Base-by-base conservation (phyloP, 2,888 invertebrate species). In the Periphyllus acericola region DNA sequence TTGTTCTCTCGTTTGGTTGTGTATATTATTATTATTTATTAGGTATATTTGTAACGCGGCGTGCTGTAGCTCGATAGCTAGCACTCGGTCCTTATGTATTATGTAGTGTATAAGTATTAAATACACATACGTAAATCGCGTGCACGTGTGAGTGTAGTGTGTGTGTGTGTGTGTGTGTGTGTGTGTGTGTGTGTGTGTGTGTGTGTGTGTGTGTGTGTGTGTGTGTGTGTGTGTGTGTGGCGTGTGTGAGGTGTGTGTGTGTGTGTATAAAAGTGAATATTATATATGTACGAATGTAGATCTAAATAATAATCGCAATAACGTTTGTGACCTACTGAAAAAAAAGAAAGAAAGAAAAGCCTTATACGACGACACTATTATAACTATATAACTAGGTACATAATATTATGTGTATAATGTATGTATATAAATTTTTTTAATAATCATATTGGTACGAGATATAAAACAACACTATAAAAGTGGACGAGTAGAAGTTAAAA, bases 251-350 rank as follows among this genome's bases (percentile, higher is more conserved):
- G n/a, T n/a, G 25, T 29, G 40, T 9, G 5, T 60, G 60, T 21
- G 60, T 60, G 60, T 21, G 6, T 21, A 60, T 21, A 21, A 21
- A 60, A 71, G 14, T 71, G 17, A 71, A 66, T 66, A 66, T 71
- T 68, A 68, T 68, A 3, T 60, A n/a, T 29, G 32, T 71, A 17
- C 17, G 29, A 14, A 36, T 83, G 34, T 83, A n/a, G 52, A 34
- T 83, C 72, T 83, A 83, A 72, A 83, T n/a, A 36, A 52, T 72
- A 36, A 4, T 83, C 55, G 72, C 52, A 66, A 83, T n/a, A n/a
- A 34, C 83, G 83, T 72, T n/a, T 36, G 83, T 72, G 74, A 83
- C 72, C 66, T 72, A 83, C 72, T n/a, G 25, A 34, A 83, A 68
- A 71, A 66, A 68, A 46, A 71, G 32, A 60, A 71, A 71, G 11